A percentile compares a stretch with the other conserved stretches of the same genome.
Conservation (phyloP, 2,888 invertebrate genomes). For the Lithophane semibrunnea region DNA sequence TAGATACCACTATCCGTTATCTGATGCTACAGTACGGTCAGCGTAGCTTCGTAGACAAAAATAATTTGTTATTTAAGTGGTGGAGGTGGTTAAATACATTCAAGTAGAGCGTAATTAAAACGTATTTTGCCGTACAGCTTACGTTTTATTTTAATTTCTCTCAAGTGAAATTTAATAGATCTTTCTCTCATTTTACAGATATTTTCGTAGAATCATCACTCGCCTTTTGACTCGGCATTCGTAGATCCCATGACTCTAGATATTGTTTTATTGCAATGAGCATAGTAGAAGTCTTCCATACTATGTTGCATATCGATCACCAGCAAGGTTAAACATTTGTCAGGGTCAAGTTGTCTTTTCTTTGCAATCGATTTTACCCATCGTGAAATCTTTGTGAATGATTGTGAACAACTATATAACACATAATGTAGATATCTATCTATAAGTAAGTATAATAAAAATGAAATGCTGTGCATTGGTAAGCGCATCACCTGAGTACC, state of each 20-base stretch:
- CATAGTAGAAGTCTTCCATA: background rate
- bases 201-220: background rate
- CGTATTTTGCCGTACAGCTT: background rate
- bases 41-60: slow-evolving; percentile 6
- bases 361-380: slow-evolving; percentile 39
- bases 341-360: slow-evolving; percentile 26
- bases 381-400: background rate
- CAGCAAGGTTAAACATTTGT: slow-evolving; percentile 29
- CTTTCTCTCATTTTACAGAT: background rate
- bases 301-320: slow-evolving; percentile 46
- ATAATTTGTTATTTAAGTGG: background rate
- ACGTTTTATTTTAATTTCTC: background rate
- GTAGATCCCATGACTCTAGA: background rate
- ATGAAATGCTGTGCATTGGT: too few species aligned
- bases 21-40: background rate
- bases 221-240: background rate
- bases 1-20: slow-evolving; percentile 9
- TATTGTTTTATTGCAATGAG: slow-evolving; percentile 12
- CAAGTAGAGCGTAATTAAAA: background rate
- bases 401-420: slow-evolving; percentile 1
- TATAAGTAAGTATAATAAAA: background rate
- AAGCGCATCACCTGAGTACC: too few species aligned
- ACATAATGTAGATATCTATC: background rate
- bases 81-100: too few species aligned
- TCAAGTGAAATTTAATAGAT: too few species aligned